Percentiles rank a stretch among this genome's conserved stretches.
Evolutionary conservation across 2,797 vertebrate genomes (phyloP).

Genomic region (Numenius phaeopus): DNA sequence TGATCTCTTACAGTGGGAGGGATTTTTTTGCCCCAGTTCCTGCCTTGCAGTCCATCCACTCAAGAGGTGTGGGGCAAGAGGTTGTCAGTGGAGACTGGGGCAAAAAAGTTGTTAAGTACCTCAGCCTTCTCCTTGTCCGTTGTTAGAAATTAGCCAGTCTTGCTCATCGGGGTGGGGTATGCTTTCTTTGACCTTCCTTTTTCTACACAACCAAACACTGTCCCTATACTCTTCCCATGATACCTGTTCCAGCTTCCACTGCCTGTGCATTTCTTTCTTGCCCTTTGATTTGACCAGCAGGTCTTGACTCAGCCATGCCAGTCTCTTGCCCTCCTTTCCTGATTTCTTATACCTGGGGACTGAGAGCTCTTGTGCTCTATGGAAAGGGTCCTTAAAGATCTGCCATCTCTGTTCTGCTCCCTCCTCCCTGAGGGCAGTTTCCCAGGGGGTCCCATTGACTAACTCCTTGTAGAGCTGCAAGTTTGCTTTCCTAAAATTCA

Average conservation of each 20-base stretch:
- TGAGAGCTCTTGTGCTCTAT: background rate
- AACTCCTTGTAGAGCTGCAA: background rate
- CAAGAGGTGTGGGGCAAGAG: background rate
- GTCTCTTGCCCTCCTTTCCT: background rate
- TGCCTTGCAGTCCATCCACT: background rate
- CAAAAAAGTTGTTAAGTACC: background rate
- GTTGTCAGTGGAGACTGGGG: background rate
- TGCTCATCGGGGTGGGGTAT: background rate
- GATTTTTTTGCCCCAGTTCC: background rate
- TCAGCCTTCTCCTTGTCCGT: background rate
- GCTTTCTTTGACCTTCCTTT: background rate
- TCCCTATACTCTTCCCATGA: background rate
- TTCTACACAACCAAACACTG: background rate
- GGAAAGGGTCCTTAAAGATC: background rate
- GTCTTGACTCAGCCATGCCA: background rate
- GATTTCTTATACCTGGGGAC: background rate
- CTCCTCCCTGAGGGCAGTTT: background rate
- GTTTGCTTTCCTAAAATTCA: background rate
- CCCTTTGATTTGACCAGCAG: background rate
- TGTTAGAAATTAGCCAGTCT: background rate
- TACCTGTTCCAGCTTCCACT: background rate
- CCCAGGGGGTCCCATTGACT: background rate
- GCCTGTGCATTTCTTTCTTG: background rate
- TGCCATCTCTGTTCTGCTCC: background rate
- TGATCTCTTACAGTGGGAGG: background rate